These are phyloP conservation scores for Halocynthia roretzi DNA, from an alignment of 23 tunicate genomes.

Conservation along the genomic window DNA sequence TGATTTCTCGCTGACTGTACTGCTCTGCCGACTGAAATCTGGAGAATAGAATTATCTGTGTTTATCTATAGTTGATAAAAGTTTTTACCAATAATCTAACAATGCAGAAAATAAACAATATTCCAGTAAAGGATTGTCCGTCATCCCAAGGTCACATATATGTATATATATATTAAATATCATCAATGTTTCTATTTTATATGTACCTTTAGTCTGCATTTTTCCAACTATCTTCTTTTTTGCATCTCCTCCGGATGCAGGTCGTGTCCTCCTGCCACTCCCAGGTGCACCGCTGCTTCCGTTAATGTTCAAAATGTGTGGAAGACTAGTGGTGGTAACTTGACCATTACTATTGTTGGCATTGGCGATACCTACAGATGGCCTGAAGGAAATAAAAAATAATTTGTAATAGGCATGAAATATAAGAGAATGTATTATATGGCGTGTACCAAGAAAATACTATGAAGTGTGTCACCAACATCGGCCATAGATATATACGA, in stretches of 20 bases:
- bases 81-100: neutral
- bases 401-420: too few relatives aligned
- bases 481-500: too few relatives aligned
- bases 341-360: constrained; percentile 11
- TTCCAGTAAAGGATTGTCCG: neutral
- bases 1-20: constrained; percentile 22
- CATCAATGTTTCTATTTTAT: too few relatives aligned
- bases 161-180: too few relatives aligned
- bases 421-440: too few relatives aligned
- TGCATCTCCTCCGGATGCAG: constrained; percentile 75
- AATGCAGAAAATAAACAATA: constrained; percentile 6
- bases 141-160: too few relatives aligned
- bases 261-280: constrained; percentile 42
- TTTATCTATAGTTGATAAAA: neutral
- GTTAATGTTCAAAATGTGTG: constrained; percentile 43
- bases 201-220: constrained; percentile 11
- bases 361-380: constrained; percentile 4
- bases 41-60: neutral
- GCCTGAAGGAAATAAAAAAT: neutral
- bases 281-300: constrained; percentile 83
- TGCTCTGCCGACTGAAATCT: constrained; percentile 47
- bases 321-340: constrained; percentile 41
- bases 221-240: constrained; percentile 51
- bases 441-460: too few relatives aligned
- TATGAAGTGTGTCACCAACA: too few relatives aligned